Base-by-base conservation (phyloP, 1,140 invertebrate genomes). In the Elysia chlorotica region DNA sequence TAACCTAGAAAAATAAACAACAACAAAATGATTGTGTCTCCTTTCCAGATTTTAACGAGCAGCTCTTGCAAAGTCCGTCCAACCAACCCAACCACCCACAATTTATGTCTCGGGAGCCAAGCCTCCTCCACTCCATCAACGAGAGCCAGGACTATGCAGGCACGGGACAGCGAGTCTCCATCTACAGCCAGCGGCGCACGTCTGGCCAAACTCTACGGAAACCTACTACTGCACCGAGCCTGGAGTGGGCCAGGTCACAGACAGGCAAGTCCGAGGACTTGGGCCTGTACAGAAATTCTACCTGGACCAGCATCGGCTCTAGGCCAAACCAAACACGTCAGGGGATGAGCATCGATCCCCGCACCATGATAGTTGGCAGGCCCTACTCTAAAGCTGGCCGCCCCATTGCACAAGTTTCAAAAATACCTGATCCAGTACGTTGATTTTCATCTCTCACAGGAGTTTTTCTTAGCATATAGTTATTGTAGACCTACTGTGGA, bases 341-440 rank as follows among this genome's bases (percentile, higher is more conserved):
- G n/a, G n/a, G n/a, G n/a, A n/a, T n/a, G n/a, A n/a, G n/a, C n/a
- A n/a, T n/a, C n/a, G n/a, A n/a, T n/a, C n/a, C n/a, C n/a, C n/a
- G n/a, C n/a, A n/a, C n/a, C n/a, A n/a, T n/a, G n/a, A n/a, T n/a
- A n/a, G n/a, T n/a, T n/a, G n/a, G n/a, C n/a, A n/a, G n/a, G n/a
- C n/a, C n/a, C n/a, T n/a, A n/a, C n/a, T n/a, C 79, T 48, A 74
- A 76, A 36, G 74, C 80, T 53, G 83, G 82, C 17, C 71, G 83
- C 59, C 83, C 83, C 37, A 84, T 84, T 37, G 76, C 83, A 30
- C 81, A 84, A 37, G 76, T 78, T 17, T 61, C 48, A 14, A 71
- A 79, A 14, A 70, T 82, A 19, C 73, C 78, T 41, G 83, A 84
- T 71, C 83, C 81, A 23, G 83, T 84, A 75, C 76, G 82, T 79